These are phyloP conservation scores for Suncus etruscus DNA, from an alignment of 2,113 vertebrate genomes.

Conservation along the genomic window DNA sequence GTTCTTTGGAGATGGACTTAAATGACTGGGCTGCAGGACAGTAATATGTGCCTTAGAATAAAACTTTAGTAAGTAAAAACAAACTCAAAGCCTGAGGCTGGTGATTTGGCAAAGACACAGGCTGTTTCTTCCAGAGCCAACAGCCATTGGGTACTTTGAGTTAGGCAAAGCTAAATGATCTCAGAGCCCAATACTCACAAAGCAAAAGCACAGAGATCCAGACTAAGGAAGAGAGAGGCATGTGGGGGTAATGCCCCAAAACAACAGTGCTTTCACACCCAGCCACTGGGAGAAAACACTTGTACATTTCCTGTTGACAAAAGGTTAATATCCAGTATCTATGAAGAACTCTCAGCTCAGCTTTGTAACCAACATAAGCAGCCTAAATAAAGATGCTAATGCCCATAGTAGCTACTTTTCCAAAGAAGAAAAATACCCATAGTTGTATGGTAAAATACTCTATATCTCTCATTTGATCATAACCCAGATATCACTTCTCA, in stretches of 20 bases:
- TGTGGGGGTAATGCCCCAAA: not conserved
- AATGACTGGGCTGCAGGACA: not conserved
- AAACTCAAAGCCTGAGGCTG: conserved; percentile 37
- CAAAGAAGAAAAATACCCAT: no score
- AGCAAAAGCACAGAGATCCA: not conserved
- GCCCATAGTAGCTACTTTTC: no score
- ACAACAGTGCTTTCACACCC: not conserved
- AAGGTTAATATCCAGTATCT: no score
- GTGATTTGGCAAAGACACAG: conserved; percentile 51
- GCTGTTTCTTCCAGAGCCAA: conserved; percentile 45
- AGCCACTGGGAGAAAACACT: no score
- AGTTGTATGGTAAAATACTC: no score
- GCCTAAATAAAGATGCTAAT: no score
- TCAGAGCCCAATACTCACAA: not conserved
- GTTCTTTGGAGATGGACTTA: conserved; percentile 6
- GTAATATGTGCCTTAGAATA: not conserved
- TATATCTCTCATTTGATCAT: not conserved
- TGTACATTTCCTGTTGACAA: no score
- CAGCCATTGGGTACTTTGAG: not conserved
- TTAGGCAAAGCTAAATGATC: not conserved
- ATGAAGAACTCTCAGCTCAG: no score
- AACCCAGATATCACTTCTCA: no score
- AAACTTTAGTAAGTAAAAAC: not conserved
- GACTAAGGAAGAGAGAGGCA: not conserved
- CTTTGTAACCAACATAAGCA: no score